A percentile compares a stretch with the other conserved stretches of the same genome.
Conservation (phyloP, 1,140 invertebrate genomes). For the Drosophila funebris region DNA sequence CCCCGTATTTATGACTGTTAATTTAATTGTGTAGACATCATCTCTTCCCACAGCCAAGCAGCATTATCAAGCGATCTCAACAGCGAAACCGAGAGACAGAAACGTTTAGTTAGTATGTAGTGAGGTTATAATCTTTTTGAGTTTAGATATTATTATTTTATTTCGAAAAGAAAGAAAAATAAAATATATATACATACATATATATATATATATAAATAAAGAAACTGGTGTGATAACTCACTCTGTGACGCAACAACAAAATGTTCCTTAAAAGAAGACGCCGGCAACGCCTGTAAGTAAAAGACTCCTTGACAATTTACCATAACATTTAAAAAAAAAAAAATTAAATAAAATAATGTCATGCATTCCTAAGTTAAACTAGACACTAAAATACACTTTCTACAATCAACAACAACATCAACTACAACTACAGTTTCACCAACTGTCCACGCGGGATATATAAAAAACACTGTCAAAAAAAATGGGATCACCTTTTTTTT, state of each 20-base stretch:
- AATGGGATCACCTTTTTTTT: slow-evolving; percentile 44
- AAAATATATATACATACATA: slow-evolving; percentile 16
- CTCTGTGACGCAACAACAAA: slow-evolving; percentile 57
- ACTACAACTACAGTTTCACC: slow-evolving; percentile 11
- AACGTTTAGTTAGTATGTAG: slow-evolving; percentile 68
- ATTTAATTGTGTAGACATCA: slow-evolving; percentile 76
- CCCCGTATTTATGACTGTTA: slow-evolving; percentile 38
- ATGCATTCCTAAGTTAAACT: slow-evolving; percentile 45
- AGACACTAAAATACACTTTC: slow-evolving; percentile 20
- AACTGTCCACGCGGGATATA: slow-evolving; percentile 26
- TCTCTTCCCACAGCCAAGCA: slow-evolving; percentile 70
- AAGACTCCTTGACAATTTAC: slow-evolving; percentile 47
- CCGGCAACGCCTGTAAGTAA: slow-evolving; percentile 75
- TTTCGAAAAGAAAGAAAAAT: too few species aligned
- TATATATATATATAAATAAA: background rate
- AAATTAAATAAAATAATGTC: slow-evolving; percentile 31
- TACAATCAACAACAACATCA: slow-evolving; percentile 19
- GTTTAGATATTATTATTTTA: background rate
- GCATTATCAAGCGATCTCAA: slow-evolving; percentile 45
- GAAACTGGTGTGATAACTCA: slow-evolving; percentile 54
- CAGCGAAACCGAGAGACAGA: slow-evolving; percentile 54
- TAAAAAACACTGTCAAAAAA: slow-evolving; percentile 2
- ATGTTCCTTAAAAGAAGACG: slow-evolving; percentile 75
- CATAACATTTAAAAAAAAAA: slow-evolving; percentile 33
- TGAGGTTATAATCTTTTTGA: slow-evolving; percentile 26